Base-by-base conservation (phyloP, 2,888 invertebrate species). In the Belgica antarctica region DNA sequence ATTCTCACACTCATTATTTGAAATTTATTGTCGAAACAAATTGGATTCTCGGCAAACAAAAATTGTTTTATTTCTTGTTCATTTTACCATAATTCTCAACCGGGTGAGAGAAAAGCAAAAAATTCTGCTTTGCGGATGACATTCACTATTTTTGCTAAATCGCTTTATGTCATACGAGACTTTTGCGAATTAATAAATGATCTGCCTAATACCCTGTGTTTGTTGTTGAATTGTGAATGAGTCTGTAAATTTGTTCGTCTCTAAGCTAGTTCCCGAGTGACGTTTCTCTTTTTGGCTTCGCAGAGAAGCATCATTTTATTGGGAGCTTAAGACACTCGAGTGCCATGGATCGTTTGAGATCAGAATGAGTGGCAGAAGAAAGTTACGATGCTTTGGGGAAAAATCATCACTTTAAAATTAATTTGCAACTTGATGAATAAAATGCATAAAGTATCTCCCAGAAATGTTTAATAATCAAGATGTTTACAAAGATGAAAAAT, bases 181-280 rank as follows among this genome's bases (percentile, higher is more conserved):
- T 34, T 34, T 7, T 12, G 34, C 7, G 12, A 12, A 34, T 34
- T 34, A 34, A 34, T 34, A 34, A 34, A 34, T 34, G 34, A 34
- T 34, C 34, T 34, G 34, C 12, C 34, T 34, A 34, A 34, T 34
- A 12, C 34, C 34, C 34, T 7, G 7, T 41, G 41, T 15, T 41
- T 10, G 41, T 8, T 34, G 34, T 34, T 34, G 34, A 41, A 41
- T 10, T 15, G 34, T 34, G 2, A 41, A 41, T 10, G 41, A 41
- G 41, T 10, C 41, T 41, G 41, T 41, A 41, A 41, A 41, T 41
- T 41, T 41, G n/a, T n/a, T n/a, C n/a, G n/a, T 41, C 41, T 41
- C 15, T 5, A 41, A 41, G n/a, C n/a, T n/a, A n/a, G n/a, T 10
- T 41, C n/a, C 15, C n/a, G 10, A 5, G 41, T 41, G 4, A 41